phyloP scores from a whole-genome alignment of 2,888 invertebrate genomes.

The Eristalinus aeneus region DNA sequence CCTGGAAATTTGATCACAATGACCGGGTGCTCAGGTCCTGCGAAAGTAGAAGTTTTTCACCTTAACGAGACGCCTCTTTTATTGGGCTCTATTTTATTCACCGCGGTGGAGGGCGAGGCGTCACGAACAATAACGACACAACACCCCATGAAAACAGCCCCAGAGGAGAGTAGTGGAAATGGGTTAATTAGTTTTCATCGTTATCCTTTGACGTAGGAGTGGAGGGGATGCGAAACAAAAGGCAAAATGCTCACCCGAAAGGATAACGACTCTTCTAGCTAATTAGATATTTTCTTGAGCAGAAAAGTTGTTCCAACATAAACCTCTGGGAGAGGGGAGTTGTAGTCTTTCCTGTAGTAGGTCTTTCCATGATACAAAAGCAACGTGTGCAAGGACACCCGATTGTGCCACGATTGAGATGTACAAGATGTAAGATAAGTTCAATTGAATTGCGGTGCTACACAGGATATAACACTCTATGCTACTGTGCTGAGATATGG shows the following conservation, averaged over 20 bases:
- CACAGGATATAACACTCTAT: background rate
- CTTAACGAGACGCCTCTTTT: background rate
- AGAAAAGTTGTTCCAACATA: slow-evolving; percentile 14
- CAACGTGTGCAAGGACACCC: background rate
- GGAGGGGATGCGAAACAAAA: background rate
- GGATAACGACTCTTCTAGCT: slow-evolving; percentile 51
- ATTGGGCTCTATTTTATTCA: background rate
- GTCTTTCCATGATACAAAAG: background rate
- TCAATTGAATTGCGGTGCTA: background rate
- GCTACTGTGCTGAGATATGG: background rate
- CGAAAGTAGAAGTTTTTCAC: background rate
- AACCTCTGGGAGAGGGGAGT: background rate
- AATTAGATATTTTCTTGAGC: slow-evolving; percentile 45
- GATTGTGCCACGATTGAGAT: background rate
- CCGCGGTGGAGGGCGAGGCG: background rate
- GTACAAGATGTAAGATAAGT: background rate
- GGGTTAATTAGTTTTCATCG: slow-evolving; percentile 52
- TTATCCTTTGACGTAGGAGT: slow-evolving; percentile 8
- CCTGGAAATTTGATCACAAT: background rate
- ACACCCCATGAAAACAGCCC: background rate
- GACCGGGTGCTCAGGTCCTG: background rate
- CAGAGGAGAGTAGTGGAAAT: slow-evolving; percentile 10
- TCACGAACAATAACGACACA: background rate
- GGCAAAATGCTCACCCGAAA: slow-evolving; percentile 30
- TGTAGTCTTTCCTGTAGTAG: background rate